Evolutionary conservation across 2,888 invertebrate genomes (phyloP), one percentile per base, ranked within the genome.

Genomic region (Aquatica leii): DNA sequence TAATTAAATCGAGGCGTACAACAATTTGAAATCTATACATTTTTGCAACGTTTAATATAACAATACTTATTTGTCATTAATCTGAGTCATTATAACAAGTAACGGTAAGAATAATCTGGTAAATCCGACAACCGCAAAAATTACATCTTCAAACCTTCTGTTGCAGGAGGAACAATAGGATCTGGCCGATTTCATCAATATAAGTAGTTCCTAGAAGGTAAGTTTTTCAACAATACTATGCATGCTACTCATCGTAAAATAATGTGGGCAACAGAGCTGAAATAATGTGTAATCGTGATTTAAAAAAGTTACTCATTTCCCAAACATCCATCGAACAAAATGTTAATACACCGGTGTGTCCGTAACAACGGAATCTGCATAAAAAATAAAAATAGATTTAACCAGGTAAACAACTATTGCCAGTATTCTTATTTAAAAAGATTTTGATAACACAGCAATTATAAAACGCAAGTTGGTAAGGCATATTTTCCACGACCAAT

Each of bases 121-220:
- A 60, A 65, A 56, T 11, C 65, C 65, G 48, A 15, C 12, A 57
- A 60, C 65, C 65, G 53, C 65, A 65, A 57, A 54, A 60, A 57
- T 46, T 57, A 60, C 48, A 52, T 14, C 56, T 51, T 53, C 49
- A 52, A 60, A 59, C 62, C 53, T 66, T 66, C 54, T 66, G 60
- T 66, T 66, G 43, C 66, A 66, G 66, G 52, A 51, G 41, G 59
- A 63, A 56, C 62, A 58, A 37, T 50, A 52, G 62, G 66, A 62
- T 59, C 62, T 57, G 5, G 62, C 62, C 43, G 59, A 66, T 52
- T 59, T 55, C 48, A 34, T 17, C 54, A 43, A 50, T 62, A 55
- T 58, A 52, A 50, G 49, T 20, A 53, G 35, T 66, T 66, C 62
- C 52, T 54, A 49, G 66, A 62, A 66, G 59, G 66, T 66, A 58